Base-by-base conservation (phyloP, 2,797 vertebrate genomes). In the Antennarius maculatus region DNA sequence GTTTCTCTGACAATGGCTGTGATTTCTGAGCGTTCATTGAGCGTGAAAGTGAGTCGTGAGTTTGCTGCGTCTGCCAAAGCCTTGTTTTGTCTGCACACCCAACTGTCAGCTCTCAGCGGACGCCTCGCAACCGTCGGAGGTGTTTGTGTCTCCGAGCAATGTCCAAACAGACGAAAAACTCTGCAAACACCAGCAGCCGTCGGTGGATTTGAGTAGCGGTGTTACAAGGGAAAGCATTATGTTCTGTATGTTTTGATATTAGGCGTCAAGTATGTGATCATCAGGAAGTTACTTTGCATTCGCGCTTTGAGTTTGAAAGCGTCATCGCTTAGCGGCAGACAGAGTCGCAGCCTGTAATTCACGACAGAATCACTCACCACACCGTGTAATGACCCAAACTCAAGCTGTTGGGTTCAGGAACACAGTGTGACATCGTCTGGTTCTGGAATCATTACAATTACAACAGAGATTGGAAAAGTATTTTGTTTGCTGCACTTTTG, bases 71-170 rank as follows among this genome's bases (percentile, higher is more conserved):
- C 78, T 86, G 72, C 71, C 66, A 61, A 59, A 61, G 55, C 48
- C 34, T 66, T 92, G 88, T 90, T 93, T 92, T 87, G 89, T 88
- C 89, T 92, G 79, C 84, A 88, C 79, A 66, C 84, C 79, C 82
- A 74, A 68, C 65, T 75, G 78, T 83, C 79, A 73, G 80, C 85
- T 67, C 84, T 83, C 80, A 29, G 76, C 59, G 74, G 86, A 85
- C 83, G 65, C 59, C 72, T 77, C 31, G 13, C 59, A 41, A 57
- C 69, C 41, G 47, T 80, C 74, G 54, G 59, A 76, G 69, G 78
- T 80, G 79, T 74, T 41, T 18, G 37, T 34, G 66, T 77, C 63
- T 65, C 43, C n/a, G 67, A 74, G 63, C 53, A 50, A 58, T 73
- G 69, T 72, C 37, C 63, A 61, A 67, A 58, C 46, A 52, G 76